A percentile compares a stretch with the other conserved stretches of the same genome.
Conservation (phyloP, 2,888 invertebrate species). For the Drosophila vallismaia region DNA sequence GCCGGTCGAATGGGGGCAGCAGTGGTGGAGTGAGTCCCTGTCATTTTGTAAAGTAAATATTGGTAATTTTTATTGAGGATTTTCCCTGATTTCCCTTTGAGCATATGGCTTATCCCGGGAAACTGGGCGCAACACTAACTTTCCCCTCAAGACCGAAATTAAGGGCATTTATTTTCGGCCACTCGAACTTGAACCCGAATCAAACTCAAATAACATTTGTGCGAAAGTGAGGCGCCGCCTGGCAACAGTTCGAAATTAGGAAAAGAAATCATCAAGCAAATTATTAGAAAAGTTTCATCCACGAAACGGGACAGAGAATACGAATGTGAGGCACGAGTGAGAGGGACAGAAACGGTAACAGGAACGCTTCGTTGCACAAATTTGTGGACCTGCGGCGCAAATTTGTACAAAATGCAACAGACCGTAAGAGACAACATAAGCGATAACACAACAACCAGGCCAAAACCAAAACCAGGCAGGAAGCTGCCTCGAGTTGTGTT, state of each 20-base stretch:
- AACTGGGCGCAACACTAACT: constrained; percentile 34
- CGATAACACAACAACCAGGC: constrained; percentile 63
- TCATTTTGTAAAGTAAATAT: constrained; percentile 79
- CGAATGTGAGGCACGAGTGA: background rate
- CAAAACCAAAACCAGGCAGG: constrained; percentile 28
- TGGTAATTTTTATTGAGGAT: constrained; percentile 79
- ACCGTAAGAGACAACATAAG: constrained; percentile 80
- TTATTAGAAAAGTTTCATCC: constrained; percentile 43
- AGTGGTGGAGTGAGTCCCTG: constrained; percentile 46
- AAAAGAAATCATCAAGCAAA: constrained; percentile 42
- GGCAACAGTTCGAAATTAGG: constrained; percentile 51
- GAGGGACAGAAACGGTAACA: background rate
- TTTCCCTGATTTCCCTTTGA: constrained; percentile 65
- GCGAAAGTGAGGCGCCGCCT: constrained; percentile 58
- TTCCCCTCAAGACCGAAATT: constrained; percentile 52
- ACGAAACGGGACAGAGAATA: background rate
- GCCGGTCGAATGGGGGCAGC: background rate
- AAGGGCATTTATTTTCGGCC: constrained; percentile 62
- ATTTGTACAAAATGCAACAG: constrained; percentile 72
- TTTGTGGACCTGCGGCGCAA: constrained; percentile 53
- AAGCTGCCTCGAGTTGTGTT: constrained; percentile 56
- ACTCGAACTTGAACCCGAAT: constrained; percentile 45
- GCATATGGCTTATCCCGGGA: constrained; percentile 58
- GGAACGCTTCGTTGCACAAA: constrained; percentile 50
- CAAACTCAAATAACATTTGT: constrained; percentile 51